Evolutionary conservation across 2,797 vertebrate genomes (phyloP), one percentile per base, ranked within the genome.

Genomic region (Poecilia gillii): DNA sequence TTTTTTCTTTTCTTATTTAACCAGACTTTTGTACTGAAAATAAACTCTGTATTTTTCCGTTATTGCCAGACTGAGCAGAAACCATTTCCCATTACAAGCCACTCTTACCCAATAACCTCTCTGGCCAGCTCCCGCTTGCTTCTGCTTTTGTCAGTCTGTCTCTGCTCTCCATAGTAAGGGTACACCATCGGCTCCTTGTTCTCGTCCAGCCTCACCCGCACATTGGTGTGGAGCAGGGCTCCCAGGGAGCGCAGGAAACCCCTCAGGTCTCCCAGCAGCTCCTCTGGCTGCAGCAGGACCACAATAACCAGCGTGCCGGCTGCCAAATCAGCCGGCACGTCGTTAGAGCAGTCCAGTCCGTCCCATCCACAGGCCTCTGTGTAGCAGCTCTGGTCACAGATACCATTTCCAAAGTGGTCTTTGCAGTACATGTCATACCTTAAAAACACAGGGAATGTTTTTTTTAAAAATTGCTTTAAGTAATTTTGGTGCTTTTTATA

Each of bases 311-410:
- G 93, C 0, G 95, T 96, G 13, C 97, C 98, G 0, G 94, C 91
- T 0, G 95, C 96, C 89, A 97, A 81, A 78, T 96, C 94, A 79
- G 97, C 83, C 0, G 97, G 95, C 9, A 84, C 93, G 82, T 97
- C 94, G 0, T 33, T 33, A 0, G 96, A 96, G 13, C 98, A 99
- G 92, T 99, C 98, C 89, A 98, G 93, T 20, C 98, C 98, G 0
- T 99, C 98, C 98, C 98, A 99, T 91, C 97, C 97, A 5, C 98
- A 99, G 59, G 96, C 97, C 89, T 97, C 97, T 0, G 92, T 98
- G 85, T 98, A 95, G 90, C 98, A 99, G 77, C 98, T 98, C 90
- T 94, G 93, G 94, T 99, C 97, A 45, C 98, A 99, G 81, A 95
- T 90, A n/a, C 88, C 92, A 11, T 99, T 97, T 5, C 89, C 94